Base-by-base conservation (phyloP, 1,140 invertebrate species). In the Eumeta japonica region DNA sequence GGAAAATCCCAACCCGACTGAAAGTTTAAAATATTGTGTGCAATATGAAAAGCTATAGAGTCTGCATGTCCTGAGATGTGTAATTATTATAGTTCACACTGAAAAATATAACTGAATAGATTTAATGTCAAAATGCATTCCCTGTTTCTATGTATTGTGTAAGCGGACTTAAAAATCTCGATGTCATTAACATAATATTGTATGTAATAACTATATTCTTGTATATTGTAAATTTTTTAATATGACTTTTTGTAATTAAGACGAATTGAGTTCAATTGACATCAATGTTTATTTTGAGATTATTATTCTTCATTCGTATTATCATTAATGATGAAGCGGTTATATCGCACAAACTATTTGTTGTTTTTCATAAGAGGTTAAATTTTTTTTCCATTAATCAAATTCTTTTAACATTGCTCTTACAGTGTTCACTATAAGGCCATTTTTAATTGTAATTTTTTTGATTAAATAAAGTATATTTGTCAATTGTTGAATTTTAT, bases 381-480 rank as follows among this genome's bases (percentile, higher is more conserved):
- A 45, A 53, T 39, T 41, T 42, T 30, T 45, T 39, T 41, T 41
- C 39, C 44, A 29, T 17, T 28, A 46, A 55, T 62, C 41, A 54
- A 61, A 52, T 59, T 45, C 41, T 54, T 50, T 45, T 52, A 40
- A 45, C 53, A 37, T 42, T 50, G 47, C 48, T 52, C 50, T 38
- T 48, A 43, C 50, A 42, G 54, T 63, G 58, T 64, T 57, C 53
- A 55, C 60, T 46, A 38, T 65, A 58, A 61, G 63, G 58, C 60
- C 64, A 64, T 62, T 65, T 53, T 54, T 61, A 59, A 70, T 50
- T 70, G 50, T 70, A 68, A 68, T 68, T 70, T 64, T 65, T 65
- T 70, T 73, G 60, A 57, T 60, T 64, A 62, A 72, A 66, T 64
- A 59, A 57, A 66, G 54, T 73, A 70, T 70, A 70, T 70, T 70